Conservation (phyloP, 35 echinoderm and acorn worm species). For the Lytechinus variegatus region DNA sequence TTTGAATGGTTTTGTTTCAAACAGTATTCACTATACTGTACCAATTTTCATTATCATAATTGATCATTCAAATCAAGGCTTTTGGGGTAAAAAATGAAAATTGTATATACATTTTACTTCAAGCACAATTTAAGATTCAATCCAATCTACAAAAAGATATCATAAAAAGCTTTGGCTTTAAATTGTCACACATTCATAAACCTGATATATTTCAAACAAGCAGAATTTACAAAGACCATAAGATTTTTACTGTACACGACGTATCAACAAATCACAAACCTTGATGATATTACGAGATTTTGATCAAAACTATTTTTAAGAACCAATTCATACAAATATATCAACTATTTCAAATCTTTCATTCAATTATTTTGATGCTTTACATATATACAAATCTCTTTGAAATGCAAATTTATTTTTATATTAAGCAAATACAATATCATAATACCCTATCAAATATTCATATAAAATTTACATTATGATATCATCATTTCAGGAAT, state of each 20-base stretch:
- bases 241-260: no score
- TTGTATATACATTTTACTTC: not conserved
- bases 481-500: not conserved
- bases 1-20: not conserved
- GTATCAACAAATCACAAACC: not conserved
- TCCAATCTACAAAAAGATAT: not conserved
- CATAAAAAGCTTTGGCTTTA: not conserved
- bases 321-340: not conserved
- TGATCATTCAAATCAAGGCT: no score
- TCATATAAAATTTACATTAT: not conserved
- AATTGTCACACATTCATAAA: not conserved
- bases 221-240: no score
- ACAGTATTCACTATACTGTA: no score
- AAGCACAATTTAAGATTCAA: not conserved
- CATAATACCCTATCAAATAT: not conserved
- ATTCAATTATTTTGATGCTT: not conserved
- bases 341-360: not conserved
- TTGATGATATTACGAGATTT: not conserved
- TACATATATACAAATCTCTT: not conserved
- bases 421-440: not conserved
- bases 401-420: not conserved
- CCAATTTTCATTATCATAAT: no score
- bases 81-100: not conserved
- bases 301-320: not conserved
- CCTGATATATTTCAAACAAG: no score